phyloP scores from a whole-genome alignment of 35 echinoderm and acorn worm species.

The Amphiura filiformis region DNA sequence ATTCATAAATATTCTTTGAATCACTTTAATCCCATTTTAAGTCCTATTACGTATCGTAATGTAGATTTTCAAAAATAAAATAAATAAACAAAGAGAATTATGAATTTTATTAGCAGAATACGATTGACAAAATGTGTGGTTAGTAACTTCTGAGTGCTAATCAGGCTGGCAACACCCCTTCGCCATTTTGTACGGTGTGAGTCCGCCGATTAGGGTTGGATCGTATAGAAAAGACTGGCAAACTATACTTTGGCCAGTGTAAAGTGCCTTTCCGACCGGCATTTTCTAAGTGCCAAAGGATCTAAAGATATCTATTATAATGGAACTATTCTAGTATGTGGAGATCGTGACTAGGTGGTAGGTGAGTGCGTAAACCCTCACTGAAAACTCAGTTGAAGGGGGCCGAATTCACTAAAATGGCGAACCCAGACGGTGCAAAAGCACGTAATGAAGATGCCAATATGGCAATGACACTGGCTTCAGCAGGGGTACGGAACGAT shows the following conservation, averaged over 20 bases:
- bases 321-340: neutral
- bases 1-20: too few relatives aligned
- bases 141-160: neutral
- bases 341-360: neutral
- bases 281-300: neutral
- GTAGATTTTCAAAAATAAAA: too few relatives aligned
- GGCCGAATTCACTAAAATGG: conserved; percentile 28
- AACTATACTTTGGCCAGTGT: neutral
- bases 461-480: conserved; percentile 22
- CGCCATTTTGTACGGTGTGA: conserved; percentile 13
- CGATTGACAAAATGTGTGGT: too few relatives aligned
- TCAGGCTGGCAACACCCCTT: neutral
- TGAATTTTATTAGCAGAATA: too few relatives aligned
- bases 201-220: conserved; percentile 12
- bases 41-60: too few relatives aligned
- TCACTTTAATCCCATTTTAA: too few relatives aligned
- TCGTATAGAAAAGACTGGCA: neutral
- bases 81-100: too few relatives aligned
- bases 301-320: conserved; percentile 1
- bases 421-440: conserved; percentile 41
- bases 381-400: conserved; percentile 9
- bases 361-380: neutral
- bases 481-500: conserved; percentile 30
- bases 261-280: conserved; percentile 1
- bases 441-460: conserved; percentile 34